Evolutionary conservation across 2,113 vertebrate species (phyloP).

Genomic region (Lophura nycthemera): DNA sequence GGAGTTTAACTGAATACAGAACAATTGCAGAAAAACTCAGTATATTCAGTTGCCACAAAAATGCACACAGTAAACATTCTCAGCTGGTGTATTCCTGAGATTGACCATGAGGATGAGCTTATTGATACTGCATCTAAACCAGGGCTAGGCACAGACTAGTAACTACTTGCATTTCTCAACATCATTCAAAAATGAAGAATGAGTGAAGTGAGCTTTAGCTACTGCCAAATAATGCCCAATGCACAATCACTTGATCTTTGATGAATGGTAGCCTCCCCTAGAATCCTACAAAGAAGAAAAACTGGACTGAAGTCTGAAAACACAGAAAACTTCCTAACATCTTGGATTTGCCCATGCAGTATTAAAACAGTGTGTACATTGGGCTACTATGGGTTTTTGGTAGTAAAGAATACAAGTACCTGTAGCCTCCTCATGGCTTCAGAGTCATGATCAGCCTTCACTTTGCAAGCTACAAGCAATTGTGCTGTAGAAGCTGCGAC

Average conservation of each 20-base stretch:
- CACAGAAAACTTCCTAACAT: neutral
- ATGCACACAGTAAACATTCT: neutral
- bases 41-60: neutral
- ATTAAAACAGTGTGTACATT: fast-evolving
- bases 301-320: neutral
- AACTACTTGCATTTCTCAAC: neutral
- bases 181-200: neutral
- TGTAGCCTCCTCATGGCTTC: constrained; percentile 97
- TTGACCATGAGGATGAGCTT: neutral
- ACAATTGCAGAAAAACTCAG: neutral
- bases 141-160: neutral
- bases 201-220: neutral
- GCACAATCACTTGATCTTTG: neutral
- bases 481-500: constrained; percentile 97
- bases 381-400: neutral
- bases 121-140: neutral
- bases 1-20: neutral
- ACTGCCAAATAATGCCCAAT: neutral
- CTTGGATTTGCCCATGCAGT: neutral
- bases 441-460: constrained; percentile 96
- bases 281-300: neutral
- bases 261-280: neutral
- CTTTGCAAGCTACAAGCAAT: constrained; percentile 97
- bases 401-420: constrained; percentile 74
- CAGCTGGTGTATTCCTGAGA: neutral